These are phyloP conservation scores for Oncorhynchus masou DNA, from an alignment of 2,113 vertebrate genomes.

Conservation along the genomic window DNA sequence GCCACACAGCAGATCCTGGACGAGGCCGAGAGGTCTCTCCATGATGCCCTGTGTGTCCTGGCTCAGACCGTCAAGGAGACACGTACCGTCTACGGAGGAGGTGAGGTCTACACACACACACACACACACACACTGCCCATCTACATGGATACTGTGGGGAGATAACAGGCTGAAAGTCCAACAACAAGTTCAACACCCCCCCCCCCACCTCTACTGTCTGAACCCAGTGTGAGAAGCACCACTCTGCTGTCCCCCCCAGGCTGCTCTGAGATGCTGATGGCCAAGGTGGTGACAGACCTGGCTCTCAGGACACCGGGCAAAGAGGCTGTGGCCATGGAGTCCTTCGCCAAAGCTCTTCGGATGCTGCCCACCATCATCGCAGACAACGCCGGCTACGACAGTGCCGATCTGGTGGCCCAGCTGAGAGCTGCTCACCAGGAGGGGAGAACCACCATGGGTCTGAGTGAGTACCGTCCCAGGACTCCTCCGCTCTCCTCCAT, in stretches of 20 bases:
- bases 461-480: conserved; percentile 76
- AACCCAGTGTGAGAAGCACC: not conserved
- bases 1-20: conserved; percentile 86
- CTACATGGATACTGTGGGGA: not conserved
- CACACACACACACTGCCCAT: conserved; percentile 3
- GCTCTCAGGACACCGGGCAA: conserved; percentile 93
- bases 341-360: conserved; percentile 90
- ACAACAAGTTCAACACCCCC: too few relatives aligned
- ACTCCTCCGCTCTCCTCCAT: too few relatives aligned
- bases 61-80: conserved; percentile 94
- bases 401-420: conserved; percentile 92
- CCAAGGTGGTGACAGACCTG: conserved; percentile 87
- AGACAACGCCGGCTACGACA: conserved; percentile 98
- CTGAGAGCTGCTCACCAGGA: conserved; percentile 94
- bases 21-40: conserved; percentile 94
- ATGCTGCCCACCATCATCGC: conserved; percentile 98
- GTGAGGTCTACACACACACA: conserved; percentile 58
- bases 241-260: conserved; percentile 66
- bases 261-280: conserved; percentile 99
- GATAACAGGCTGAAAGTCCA: too few relatives aligned
- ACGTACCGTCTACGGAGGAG: conserved; percentile 93
- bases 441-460: conserved; percentile 81
- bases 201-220: too few relatives aligned
- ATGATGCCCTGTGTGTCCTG: conserved; percentile 94
- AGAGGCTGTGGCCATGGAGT: conserved; percentile 97